These are phyloP conservation scores for Drosophila mettleri DNA, from an alignment of 2,888 invertebrate species.

Conservation along the genomic window DNA sequence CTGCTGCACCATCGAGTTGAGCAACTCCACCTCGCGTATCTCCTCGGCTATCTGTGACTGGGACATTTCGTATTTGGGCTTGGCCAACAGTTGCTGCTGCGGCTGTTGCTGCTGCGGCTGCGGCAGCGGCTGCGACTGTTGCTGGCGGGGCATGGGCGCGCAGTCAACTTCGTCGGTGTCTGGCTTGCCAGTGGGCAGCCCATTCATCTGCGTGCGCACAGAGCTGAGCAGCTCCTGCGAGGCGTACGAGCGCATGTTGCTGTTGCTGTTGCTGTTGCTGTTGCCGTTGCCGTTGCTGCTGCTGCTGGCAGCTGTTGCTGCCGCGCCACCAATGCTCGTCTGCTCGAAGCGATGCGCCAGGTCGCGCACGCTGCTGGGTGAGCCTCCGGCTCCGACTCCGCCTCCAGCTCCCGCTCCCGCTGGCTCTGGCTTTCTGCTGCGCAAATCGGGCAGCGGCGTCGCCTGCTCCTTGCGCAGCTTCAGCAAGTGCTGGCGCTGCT, in stretches of 20 bases:
- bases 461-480: slow-evolving; percentile 85
- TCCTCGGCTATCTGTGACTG: slow-evolving; percentile 87
- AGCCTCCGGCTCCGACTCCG: neutral
- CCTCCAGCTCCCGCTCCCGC: neutral
- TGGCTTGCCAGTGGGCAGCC: slow-evolving; percentile 78
- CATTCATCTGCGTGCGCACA: slow-evolving; percentile 86
- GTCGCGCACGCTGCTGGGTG: slow-evolving; percentile 88
- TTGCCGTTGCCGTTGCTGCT: neutral
- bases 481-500: slow-evolving; percentile 88
- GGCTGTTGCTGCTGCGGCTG: slow-evolving; percentile 52
- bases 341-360: slow-evolving; percentile 93
- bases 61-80: slow-evolving; percentile 84
- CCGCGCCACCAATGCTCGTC: slow-evolving; percentile 13
- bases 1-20: slow-evolving; percentile 86
- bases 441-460: slow-evolving; percentile 83
- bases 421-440: neutral
- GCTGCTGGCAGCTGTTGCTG: neutral
- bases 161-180: slow-evolving; percentile 83
- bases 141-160: slow-evolving; percentile 42
- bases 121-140: slow-evolving; percentile 39
- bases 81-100: slow-evolving; percentile 71
- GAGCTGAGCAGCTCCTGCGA: slow-evolving; percentile 82
- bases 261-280: slow-evolving; percentile 11
- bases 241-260: slow-evolving; percentile 80
- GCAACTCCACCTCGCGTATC: slow-evolving; percentile 86